Percentiles rank a stretch among this genome's conserved stretches.
phyloP scores from a whole-genome alignment of 1,140 invertebrate species.

The Himalopsyche phryganea region DNA sequence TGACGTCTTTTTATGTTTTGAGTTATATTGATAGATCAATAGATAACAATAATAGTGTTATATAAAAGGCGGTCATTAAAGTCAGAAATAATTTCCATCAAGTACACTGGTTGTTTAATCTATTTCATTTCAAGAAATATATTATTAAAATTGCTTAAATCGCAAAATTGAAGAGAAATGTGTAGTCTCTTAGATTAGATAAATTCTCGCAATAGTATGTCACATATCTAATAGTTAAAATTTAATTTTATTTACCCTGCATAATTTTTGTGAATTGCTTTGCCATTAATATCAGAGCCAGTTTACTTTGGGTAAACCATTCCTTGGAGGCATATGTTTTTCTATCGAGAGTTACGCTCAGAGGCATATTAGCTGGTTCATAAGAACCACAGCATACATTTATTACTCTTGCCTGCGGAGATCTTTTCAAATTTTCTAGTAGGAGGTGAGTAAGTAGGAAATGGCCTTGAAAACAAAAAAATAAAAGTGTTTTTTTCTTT shows the following conservation, averaged over 20 bases:
- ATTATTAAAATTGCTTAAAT: too few species aligned
- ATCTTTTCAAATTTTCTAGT: constrained; percentile 52
- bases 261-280: constrained; percentile 46
- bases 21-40: too few species aligned
- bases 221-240: too few species aligned
- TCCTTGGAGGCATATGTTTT: constrained; percentile 50
- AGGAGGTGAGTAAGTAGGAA: constrained; percentile 60
- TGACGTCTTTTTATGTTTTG: too few species aligned
- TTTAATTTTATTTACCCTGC: constrained; percentile 35
- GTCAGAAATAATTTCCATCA: too few species aligned
- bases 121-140: too few species aligned
- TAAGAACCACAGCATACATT: constrained; percentile 57
- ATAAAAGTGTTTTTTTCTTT: background rate
- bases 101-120: too few species aligned
- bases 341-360: constrained; percentile 48
- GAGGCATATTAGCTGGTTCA: constrained; percentile 44
- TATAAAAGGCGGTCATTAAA: too few species aligned
- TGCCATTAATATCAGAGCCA: constrained; percentile 56
- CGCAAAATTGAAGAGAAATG: too few species aligned
- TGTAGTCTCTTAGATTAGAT: too few species aligned
- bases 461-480: constrained; percentile 45
- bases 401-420: constrained; percentile 53
- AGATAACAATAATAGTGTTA: too few species aligned
- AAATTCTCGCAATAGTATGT: too few species aligned
- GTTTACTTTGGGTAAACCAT: constrained; percentile 59